A percentile compares a stretch with the other conserved stretches of the same genome.
These are phyloP conservation scores for Kryptolebias ocellatus DNA, from an alignment of 2,797 vertebrate species.

Conservation along the genomic window DNA sequence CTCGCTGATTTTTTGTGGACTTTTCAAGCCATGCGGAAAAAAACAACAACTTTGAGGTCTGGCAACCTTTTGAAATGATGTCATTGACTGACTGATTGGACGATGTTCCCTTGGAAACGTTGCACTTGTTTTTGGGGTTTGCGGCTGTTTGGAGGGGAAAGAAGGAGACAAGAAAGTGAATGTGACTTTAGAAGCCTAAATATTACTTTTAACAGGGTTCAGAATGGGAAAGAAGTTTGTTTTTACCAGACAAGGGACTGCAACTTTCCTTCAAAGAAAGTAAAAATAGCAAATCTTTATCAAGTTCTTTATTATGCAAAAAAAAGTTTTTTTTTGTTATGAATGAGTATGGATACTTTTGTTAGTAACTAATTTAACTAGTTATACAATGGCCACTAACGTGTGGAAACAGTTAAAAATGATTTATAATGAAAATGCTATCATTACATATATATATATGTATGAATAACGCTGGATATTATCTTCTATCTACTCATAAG, in stretches of 20 bases:
- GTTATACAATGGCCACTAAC: slow-evolving; percentile 44
- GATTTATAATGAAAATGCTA: slow-evolving; percentile 39
- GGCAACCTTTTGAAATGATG: slow-evolving; percentile 74
- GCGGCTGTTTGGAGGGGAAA: slow-evolving; percentile 3
- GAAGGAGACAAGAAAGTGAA: slow-evolving; percentile 35
- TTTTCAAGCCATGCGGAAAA: slow-evolving; percentile 71
- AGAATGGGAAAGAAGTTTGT: slow-evolving; percentile 16
- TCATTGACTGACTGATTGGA: slow-evolving; percentile 68
- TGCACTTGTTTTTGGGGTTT: slow-evolving; percentile 50
- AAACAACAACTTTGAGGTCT: slow-evolving; percentile 32
- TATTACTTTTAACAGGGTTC: slow-evolving; percentile 68
- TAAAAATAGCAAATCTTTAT: slow-evolving; percentile 36
- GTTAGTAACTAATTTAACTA: slow-evolving; percentile 50
- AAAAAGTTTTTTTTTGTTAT: slow-evolving; percentile 45
- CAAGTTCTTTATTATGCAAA: slow-evolving; percentile 77
- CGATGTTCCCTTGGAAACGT: slow-evolving; percentile 47
- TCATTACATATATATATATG: slow-evolving; percentile 12
- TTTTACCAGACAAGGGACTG: slow-evolving; percentile 21
- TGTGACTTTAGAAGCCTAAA: slow-evolving; percentile 55
- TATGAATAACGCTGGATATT: slow-evolving; percentile 5
- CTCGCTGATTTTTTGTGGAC: slow-evolving; percentile 60
- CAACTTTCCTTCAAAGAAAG: slow-evolving; percentile 27
- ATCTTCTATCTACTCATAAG: slow-evolving; percentile 38
- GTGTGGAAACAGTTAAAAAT: slow-evolving; percentile 13
- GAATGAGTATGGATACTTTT: slow-evolving; percentile 37